Conservation (phyloP, 1,140 invertebrate genomes). For the Drosophila subpulchrella region DNA sequence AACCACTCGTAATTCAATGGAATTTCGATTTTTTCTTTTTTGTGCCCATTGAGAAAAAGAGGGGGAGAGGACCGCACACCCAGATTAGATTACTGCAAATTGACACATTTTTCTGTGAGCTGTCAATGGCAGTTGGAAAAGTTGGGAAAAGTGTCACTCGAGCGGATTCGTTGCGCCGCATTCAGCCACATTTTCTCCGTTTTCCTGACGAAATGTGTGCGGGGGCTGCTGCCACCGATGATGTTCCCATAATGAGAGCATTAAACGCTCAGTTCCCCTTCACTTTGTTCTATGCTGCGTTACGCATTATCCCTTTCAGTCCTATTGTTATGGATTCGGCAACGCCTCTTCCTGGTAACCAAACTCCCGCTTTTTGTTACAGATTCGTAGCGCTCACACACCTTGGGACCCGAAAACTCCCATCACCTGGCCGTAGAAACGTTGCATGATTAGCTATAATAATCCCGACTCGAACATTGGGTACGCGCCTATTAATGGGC, state of each 20-base stretch:
- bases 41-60: conserved; percentile 21
- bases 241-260: conserved; percentile 34
- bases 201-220: conserved; percentile 20
- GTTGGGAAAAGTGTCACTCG: conserved; percentile 29
- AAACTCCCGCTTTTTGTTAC: conserved; percentile 68
- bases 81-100: conserved; percentile 81
- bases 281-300: conserved; percentile 53
- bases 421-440: conserved; percentile 20
- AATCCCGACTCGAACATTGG: conserved; percentile 51
- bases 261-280: conserved; percentile 36
- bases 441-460: conserved; percentile 74
- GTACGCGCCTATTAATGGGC: conserved; percentile 58
- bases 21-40: conserved; percentile 39
- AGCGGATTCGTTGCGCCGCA: conserved; percentile 66
- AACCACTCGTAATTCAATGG: conserved; percentile 57
- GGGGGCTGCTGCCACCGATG: conserved; percentile 18
- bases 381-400: conserved; percentile 63
- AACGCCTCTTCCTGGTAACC: conserved; percentile 79
- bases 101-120: conserved; percentile 71
- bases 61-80: conserved; percentile 60
- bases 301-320: conserved; percentile 71
- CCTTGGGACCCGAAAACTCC: not conserved
- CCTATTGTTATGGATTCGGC: conserved; percentile 65
- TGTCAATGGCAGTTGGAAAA: conserved; percentile 37
- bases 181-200: conserved; percentile 31